Evolutionary conservation across 2,797 vertebrate species (phyloP).

Genomic region (Pseudochromis fuscus): DNA sequence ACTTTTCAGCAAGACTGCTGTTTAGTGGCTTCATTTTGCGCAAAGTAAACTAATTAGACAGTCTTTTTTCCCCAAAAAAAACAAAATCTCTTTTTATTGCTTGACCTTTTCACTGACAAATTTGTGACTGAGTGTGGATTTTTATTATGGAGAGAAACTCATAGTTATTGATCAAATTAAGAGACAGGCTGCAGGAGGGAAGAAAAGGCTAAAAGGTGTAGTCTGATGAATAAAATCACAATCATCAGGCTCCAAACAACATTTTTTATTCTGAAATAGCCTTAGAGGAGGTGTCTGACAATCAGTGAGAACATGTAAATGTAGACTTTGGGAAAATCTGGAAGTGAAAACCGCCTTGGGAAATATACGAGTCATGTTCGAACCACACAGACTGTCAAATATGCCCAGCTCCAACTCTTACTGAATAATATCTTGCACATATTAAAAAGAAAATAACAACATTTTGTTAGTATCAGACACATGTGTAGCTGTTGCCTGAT

Average conservation of each 20-base stretch:
- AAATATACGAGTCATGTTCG: background rate
- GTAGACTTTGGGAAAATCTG: background rate
- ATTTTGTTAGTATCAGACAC: slow-evolving; percentile 8
- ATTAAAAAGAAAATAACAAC: slow-evolving; percentile 12
- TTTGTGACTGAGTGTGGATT: slow-evolving; percentile 77
- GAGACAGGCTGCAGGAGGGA: slow-evolving; percentile 56
- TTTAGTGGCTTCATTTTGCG: slow-evolving; percentile 61
- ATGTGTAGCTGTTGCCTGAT: slow-evolving; percentile 20
- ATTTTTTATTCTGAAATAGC: slow-evolving; percentile 25
- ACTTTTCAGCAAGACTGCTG: slow-evolving; percentile 56
- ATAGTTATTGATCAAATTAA: slow-evolving; percentile 82
- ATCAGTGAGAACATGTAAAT: background rate
- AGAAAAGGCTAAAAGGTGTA: slow-evolving; percentile 43
- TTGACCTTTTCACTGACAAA: slow-evolving; percentile 83
- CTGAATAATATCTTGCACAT: slow-evolving; percentile 11
- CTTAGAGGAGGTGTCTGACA: background rate
- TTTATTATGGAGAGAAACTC: slow-evolving; percentile 76
- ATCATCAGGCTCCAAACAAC: slow-evolving; percentile 54
- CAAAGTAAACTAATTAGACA: slow-evolving; percentile 69
- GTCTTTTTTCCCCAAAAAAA: slow-evolving; percentile 40
- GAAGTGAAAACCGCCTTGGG: background rate
- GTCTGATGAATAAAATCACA: slow-evolving; percentile 53
- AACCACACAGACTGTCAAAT: background rate
- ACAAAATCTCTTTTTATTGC: slow-evolving; percentile 77
- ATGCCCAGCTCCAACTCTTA: background rate